Percentiles rank a stretch among this genome's conserved stretches.
Evolutionary conservation across 2,113 vertebrate genomes (phyloP).

Genomic region (Anarhynchus alexandrinus): DNA sequence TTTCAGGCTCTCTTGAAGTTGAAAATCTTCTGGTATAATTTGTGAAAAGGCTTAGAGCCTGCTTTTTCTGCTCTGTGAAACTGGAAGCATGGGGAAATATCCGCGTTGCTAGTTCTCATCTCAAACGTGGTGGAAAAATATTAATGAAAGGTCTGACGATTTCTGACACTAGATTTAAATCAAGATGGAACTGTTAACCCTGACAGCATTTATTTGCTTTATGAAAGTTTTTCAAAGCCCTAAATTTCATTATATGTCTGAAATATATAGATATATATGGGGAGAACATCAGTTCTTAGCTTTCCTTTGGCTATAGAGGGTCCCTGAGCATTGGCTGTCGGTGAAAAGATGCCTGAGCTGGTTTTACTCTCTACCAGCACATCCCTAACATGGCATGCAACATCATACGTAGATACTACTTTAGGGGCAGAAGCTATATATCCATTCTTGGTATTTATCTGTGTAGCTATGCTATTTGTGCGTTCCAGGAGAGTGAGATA

Average conservation of each 20-base stretch:
- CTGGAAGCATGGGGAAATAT: not conserved
- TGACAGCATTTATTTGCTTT: not conserved
- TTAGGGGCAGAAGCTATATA: not conserved
- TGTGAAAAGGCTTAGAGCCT: not conserved
- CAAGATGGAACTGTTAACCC: not conserved
- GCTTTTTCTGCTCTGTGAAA: not conserved
- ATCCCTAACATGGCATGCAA: not conserved
- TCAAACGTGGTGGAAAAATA: not conserved
- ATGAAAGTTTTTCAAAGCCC: not conserved
- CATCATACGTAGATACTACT: not conserved
- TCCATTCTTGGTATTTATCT: not conserved
- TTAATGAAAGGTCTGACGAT: not conserved
- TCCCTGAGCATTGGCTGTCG: not conserved
- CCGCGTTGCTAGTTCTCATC: not conserved
- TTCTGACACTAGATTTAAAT: not conserved
- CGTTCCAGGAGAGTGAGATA: not conserved
- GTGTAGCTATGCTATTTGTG: not conserved
- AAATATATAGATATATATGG: not conserved
- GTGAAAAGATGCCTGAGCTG: not conserved
- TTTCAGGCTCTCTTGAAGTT: not conserved
- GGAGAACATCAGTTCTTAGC: not conserved
- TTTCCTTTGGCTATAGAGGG: not conserved
- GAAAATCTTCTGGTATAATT: not conserved
- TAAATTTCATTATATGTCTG: not conserved
- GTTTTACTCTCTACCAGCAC: not conserved